phyloP scores from a whole-genome alignment of 2,888 invertebrate species.

The Agriotes lineatus region DNA sequence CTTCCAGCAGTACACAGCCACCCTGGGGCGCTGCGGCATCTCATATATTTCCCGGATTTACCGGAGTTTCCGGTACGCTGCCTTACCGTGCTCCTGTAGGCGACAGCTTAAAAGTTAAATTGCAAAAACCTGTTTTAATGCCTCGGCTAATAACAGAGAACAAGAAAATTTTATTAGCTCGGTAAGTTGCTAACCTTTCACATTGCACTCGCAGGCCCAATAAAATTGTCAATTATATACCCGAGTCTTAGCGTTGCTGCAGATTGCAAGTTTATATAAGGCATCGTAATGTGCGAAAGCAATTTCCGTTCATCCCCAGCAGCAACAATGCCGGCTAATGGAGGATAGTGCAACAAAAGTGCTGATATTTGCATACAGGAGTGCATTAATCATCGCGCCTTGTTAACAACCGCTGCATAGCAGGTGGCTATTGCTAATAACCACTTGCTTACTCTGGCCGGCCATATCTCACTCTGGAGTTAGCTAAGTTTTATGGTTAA shows the following conservation, averaged over 20 bases:
- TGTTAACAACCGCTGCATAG: constrained; percentile 53
- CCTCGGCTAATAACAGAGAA: not conserved
- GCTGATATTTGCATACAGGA: constrained; percentile 52
- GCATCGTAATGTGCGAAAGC: constrained; percentile 18
- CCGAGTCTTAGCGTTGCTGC: not conserved
- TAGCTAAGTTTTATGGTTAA: not conserved
- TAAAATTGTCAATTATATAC: constrained; percentile 26
- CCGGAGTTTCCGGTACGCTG: not conserved
- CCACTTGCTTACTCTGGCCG: not conserved
- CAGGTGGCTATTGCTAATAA: constrained; percentile 49
- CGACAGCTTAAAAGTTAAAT: not conserved
- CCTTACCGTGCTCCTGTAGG: not conserved
- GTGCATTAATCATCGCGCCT: constrained; percentile 53
- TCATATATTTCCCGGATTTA: not conserved
- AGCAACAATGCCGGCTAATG: constrained; percentile 32
- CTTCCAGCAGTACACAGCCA: not conserved
- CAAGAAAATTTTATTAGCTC: not conserved
- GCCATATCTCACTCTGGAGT: constrained; percentile 15
- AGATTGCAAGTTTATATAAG: constrained; percentile 6
- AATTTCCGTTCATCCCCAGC: constrained; percentile 30
- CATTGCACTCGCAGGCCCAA: constrained; percentile 7
- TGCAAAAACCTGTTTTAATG: constrained; percentile 2
- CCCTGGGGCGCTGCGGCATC: not conserved
- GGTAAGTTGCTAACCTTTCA: not conserved
- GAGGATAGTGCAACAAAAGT: constrained; percentile 42